A percentile compares a stretch with the other conserved stretches of the same genome.
phyloP scores from a whole-genome alignment of 1,140 invertebrate species.

The Colletes latitarsis region DNA sequence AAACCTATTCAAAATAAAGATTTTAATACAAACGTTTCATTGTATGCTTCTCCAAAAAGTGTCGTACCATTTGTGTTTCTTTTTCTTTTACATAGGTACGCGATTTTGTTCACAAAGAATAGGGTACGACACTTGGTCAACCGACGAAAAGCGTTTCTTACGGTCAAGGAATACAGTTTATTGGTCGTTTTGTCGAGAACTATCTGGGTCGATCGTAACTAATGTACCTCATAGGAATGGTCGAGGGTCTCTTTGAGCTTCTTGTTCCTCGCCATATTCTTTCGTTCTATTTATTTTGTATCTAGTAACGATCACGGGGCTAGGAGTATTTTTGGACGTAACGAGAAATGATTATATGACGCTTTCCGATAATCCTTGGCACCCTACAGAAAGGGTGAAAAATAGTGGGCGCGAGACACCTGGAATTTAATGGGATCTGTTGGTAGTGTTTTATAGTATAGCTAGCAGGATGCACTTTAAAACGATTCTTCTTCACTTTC shows the following conservation, averaged over 20 bases:
- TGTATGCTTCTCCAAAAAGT: too few species aligned
- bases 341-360: slow-evolving; percentile 19
- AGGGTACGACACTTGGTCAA: slow-evolving; percentile 21
- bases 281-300: slow-evolving; percentile 31
- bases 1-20: too few species aligned
- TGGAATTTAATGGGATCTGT: background rate
- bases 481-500: too few species aligned
- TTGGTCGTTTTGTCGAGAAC: slow-evolving; percentile 33
- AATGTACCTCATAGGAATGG: slow-evolving; percentile 23
- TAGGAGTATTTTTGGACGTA: background rate
- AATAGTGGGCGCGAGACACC: background rate
- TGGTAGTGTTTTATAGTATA: background rate
- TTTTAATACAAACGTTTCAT: too few species aligned
- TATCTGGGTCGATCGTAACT: slow-evolving; percentile 48
- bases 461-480: too few species aligned
- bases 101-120: background rate
- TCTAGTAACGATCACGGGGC: background rate
- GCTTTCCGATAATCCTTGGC: too few species aligned
- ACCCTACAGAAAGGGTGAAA: background rate
- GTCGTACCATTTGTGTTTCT: background rate
- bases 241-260: slow-evolving; percentile 22
- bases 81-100: background rate
- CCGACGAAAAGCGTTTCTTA: slow-evolving; percentile 35
- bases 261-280: background rate
- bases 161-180: slow-evolving; percentile 31